Percentiles rank a stretch among this genome's conserved stretches.
Evolutionary conservation across 2,113 vertebrate species (phyloP).

Genomic region (Phainopepla nitens): DNA sequence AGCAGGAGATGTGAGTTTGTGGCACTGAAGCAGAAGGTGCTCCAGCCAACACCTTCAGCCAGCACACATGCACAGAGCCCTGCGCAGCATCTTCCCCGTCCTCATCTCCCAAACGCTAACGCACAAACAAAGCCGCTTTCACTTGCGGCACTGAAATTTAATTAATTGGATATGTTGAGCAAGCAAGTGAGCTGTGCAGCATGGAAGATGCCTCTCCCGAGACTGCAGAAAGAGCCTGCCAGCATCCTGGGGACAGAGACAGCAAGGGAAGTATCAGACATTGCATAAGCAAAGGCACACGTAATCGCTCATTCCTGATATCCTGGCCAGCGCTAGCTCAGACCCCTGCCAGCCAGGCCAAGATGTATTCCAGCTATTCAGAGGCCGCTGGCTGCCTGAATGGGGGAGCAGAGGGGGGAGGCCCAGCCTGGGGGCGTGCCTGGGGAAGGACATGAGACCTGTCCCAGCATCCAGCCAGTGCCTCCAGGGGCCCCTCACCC

Average conservation of each 20-base stretch:
- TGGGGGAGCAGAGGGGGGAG: neutral
- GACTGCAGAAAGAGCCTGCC: neutral
- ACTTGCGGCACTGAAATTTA: neutral
- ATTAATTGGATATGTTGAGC: neutral
- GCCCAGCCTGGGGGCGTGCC: neutral
- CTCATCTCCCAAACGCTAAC: neutral
- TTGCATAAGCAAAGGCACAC: conserved; percentile 16
- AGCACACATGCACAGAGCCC: neutral
- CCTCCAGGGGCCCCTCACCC: neutral
- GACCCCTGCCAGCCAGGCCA: neutral
- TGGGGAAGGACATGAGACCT: neutral
- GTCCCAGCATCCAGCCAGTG: neutral
- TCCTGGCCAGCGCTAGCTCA: neutral
- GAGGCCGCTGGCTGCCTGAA: fast-evolving
- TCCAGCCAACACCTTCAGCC: neutral
- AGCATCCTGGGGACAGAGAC: neutral
- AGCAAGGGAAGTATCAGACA: neutral
- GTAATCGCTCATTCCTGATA: neutral
- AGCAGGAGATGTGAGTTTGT: neutral
- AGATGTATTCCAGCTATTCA: neutral
- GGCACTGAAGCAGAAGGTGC: neutral
- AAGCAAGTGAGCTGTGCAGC: fast-evolving
- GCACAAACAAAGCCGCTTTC: neutral
- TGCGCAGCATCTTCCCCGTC: neutral
- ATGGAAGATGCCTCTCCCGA: neutral